These are phyloP conservation scores for Rynchops niger DNA, from an alignment of 2,113 vertebrate species.

Conservation along the genomic window DNA sequence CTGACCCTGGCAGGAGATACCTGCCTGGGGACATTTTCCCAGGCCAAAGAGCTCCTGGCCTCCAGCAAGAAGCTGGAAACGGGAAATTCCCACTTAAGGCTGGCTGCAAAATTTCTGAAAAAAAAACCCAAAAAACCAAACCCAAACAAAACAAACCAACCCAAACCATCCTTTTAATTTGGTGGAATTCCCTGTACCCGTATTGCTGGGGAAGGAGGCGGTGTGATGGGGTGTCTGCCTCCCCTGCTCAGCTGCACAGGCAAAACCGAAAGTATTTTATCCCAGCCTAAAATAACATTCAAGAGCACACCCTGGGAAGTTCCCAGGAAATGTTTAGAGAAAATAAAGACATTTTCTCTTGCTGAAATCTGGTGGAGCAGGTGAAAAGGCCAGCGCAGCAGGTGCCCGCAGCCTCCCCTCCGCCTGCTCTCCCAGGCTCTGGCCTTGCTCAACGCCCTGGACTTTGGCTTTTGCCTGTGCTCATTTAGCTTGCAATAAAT, in stretches of 20 bases:
- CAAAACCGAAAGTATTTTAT: not conserved
- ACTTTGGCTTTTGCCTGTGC: not conserved
- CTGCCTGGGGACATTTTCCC: not conserved
- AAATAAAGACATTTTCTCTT: not conserved
- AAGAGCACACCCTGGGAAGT: not conserved
- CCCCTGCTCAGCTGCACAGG: not conserved
- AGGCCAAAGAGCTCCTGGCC: not conserved
- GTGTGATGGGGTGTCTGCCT: accelerated
- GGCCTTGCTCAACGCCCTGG: not conserved
- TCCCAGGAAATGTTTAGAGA: not conserved
- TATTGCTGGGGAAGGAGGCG: not conserved
- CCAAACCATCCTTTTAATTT: not conserved
- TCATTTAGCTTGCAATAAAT: not conserved
- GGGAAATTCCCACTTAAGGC: not conserved
- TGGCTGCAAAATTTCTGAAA: not conserved
- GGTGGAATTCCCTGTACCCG: accelerated
- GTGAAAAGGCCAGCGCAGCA: not conserved
- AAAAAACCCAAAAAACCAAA: too few relatives aligned
- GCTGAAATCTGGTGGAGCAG: not conserved
- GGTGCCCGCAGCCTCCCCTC: not conserved
- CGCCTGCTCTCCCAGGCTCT: not conserved
- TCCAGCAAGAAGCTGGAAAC: not conserved
- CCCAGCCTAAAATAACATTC: not conserved
- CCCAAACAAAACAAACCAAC: not conserved
- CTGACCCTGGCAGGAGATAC: not conserved